These are phyloP conservation scores for Drosophila lacicola DNA, from an alignment of 2,888 invertebrate species.

Conservation along the genomic window DNA sequence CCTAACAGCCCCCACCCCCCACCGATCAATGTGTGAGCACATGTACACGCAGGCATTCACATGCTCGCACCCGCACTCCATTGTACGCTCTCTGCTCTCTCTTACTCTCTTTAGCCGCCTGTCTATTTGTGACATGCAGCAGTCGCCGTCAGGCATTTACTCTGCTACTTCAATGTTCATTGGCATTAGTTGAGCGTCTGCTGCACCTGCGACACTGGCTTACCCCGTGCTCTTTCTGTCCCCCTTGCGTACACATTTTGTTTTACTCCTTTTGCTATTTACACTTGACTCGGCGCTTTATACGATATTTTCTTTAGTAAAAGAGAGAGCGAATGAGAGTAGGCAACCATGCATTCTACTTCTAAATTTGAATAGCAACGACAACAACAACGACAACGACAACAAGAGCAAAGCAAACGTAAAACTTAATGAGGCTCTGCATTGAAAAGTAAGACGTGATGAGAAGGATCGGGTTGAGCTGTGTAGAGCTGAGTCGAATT, in stretches of 20 bases:
- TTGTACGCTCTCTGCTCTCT: not conserved
- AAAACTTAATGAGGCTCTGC: constrained; percentile 74
- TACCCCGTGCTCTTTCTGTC: not conserved
- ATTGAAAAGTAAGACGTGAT: constrained; percentile 49
- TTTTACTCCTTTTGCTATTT: constrained; percentile 35
- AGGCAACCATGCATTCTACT: constrained; percentile 56
- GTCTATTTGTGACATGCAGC: constrained; percentile 40
- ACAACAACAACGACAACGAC: constrained; percentile 17
- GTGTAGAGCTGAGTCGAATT: constrained; percentile 28
- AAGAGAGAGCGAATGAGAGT: constrained; percentile 3
- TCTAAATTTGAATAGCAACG: constrained; percentile 75
- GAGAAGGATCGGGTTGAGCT: constrained; percentile 8
- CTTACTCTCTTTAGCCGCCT: constrained; percentile 3
- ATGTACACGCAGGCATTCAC: constrained; percentile 9
- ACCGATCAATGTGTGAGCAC: constrained; percentile 27
- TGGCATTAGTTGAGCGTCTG: constrained; percentile 60
- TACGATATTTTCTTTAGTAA: constrained; percentile 36
- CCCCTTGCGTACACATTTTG: not conserved
- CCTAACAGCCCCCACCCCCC: constrained; percentile 19
- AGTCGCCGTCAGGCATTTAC: constrained; percentile 42
- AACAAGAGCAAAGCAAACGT: constrained; percentile 56
- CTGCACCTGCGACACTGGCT: constrained; percentile 58
- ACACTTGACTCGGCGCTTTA: constrained; percentile 50
- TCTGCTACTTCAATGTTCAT: constrained; percentile 73
- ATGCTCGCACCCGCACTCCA: constrained; percentile 3